Evolutionary conservation across 2,113 vertebrate genomes (phyloP), one percentile per base, ranked within the genome.

Genomic region (Tinamus guttatus): DNA sequence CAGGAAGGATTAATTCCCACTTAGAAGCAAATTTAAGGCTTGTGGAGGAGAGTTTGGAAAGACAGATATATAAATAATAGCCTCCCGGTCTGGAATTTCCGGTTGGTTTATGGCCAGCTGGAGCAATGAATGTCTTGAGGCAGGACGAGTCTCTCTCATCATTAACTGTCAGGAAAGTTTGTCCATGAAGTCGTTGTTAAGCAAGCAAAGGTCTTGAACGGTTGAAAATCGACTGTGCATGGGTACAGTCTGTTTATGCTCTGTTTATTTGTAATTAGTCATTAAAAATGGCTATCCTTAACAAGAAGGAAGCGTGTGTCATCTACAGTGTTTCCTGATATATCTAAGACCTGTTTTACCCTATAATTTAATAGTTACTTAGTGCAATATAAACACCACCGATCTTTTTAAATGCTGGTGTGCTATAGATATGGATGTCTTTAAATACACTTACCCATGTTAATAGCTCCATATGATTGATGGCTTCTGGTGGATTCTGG

Each of bases 21-120:
- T 85, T 81, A 94, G 32, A 82, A 88, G 28, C 16, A 93, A 82
- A 89, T 83, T 69, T 40, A 51, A 59, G 40, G 30, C 67, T 70
- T 70, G 20, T 20, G 11, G 14, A 27, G n/a, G 2, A 12, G 9
- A 12, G 9, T 28, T 12, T 90, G 38, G 64, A 90, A 75, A 63
- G 58, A 93, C 68, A 43, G 73, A 49, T 92, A 84, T 28, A 70
- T 94, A 95, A 94, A 89, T 89, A 84, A 85, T 91, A 95, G 64
- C 59, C 43, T 96, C 62, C 81, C 7, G 12, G 70, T 93, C 90
- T 95, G 92, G 96, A 96, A 96, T 95, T 97, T 95, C 93, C 93
- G 13, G 78, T 96, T 93, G 82, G 81, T 81, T 95, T 38, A 1
- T 92, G 73, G 75, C 90, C 93, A 96, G 67, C 67, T 96, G 77